Evolutionary conservation across 2,113 vertebrate genomes (phyloP), one percentile per base, ranked within the genome.

Genomic region (Daubentonia madagascariensis): DNA sequence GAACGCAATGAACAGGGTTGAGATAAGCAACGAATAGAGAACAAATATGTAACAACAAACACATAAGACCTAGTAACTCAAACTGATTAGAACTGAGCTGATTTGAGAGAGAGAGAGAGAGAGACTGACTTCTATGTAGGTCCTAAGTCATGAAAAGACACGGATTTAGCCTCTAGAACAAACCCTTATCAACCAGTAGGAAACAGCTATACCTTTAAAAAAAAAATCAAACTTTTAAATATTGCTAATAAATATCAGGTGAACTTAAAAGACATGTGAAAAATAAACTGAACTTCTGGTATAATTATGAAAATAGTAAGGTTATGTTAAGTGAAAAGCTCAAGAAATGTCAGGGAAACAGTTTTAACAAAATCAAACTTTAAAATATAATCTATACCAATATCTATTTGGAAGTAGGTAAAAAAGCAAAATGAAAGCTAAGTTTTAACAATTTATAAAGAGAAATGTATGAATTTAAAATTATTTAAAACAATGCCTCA

Each of bases 341-440:
- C 35, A 94, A 86, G n/a, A 76, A 80, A 88, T 37, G 67, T 70
- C 61, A 84, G 11, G 32, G 17, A 89, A 73, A 78, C 48, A 32
- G 35, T 83, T 96, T 93, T 84, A 92, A 68, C 68, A 96, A 91
- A 91, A 91, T 63, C n/a, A 73, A 94, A 94, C 25, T 83, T 85
- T 96, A 81, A 94, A 96, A 80, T 40, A 52, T 59, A 94, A 96
- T 92, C 78, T 68, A 85, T n/a, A 89, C 9, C 32, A 78, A 32
- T 12, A 68, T 52, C 12, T 92, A 91, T 18, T 79, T 54, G 92
- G 61, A 40, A 97, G 6, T 88, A 89, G 68, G 25, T 73, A 97
- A 95, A 93, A 83, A 50, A 85, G 87, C 68, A 57, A 94, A 90
- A 61, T 70, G 7, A 83, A 94, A 79, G 57, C 25, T 78, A 85